phyloP scores from a whole-genome alignment of 2,113 vertebrate genomes.

The Elanus axillaris region DNA sequence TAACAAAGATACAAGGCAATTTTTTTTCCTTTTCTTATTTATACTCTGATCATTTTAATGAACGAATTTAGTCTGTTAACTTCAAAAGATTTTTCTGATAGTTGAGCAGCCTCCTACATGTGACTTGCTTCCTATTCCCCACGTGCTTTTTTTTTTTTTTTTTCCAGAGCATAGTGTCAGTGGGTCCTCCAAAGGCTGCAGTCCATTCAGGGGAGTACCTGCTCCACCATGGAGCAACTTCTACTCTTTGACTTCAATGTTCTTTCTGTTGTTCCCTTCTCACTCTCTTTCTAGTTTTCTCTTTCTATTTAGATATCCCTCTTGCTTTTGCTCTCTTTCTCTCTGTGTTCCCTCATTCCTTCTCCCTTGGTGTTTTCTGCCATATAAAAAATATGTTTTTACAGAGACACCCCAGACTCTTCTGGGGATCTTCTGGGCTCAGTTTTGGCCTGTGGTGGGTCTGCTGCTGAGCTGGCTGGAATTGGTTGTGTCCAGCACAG shows the following conservation, averaged over 20 bases:
- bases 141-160: background rate
- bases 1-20: background rate
- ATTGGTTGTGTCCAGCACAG: background rate
- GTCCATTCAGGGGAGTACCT: background rate
- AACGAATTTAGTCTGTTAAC: constrained; percentile 21
- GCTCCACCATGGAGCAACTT: background rate
- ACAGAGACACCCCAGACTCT: background rate
- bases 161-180: background rate
- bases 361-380: background rate
- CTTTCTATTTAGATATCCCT: background rate
- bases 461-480: background rate
- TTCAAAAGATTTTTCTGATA: constrained; percentile 28
- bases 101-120: background rate
- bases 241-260: background rate
- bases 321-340: background rate
- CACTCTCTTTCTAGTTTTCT: background rate
- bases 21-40: background rate
- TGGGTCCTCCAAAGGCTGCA: background rate
- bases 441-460: background rate
- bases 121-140: background rate
- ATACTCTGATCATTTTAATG: constrained; percentile 3
- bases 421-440: background rate
- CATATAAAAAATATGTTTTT: background rate
- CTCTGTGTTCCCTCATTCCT: background rate
- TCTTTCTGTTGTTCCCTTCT: background rate